These are phyloP conservation scores for Aphidoletes aphidimyza DNA, from an alignment of 2,888 invertebrate genomes.

Conservation along the genomic window DNA sequence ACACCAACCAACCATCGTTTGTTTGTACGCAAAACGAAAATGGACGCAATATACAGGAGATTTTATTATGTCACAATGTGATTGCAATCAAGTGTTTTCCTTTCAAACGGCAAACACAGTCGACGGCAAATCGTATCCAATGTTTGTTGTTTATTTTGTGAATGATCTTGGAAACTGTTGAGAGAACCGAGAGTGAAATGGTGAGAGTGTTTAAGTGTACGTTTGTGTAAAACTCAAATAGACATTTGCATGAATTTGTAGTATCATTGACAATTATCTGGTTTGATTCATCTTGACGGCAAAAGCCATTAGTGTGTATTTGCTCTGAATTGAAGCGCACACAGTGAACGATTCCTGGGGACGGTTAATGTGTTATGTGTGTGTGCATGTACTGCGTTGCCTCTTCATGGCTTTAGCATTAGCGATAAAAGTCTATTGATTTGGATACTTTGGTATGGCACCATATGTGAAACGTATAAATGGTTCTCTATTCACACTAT, in stretches of 20 bases:
- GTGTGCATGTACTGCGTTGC: background rate
- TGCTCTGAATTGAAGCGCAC: background rate
- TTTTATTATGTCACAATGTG: constrained; percentile 16
- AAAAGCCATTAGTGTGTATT: constrained; percentile 37
- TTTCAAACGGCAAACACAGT: background rate
- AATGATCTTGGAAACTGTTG: constrained; percentile 30
- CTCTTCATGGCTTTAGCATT: background rate
- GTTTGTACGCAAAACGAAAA: no score
- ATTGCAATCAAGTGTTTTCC: background rate
- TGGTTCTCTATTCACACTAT: background rate
- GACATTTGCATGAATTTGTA: constrained; percentile 42
- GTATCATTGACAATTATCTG: constrained; percentile 35
- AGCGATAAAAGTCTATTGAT: constrained; percentile 42
- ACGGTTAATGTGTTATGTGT: no score
- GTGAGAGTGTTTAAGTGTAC: background rate
- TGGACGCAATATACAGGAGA: no score
- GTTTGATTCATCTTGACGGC: constrained; percentile 37
- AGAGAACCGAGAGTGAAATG: background rate
- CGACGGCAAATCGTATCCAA: background rate
- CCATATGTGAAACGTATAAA: background rate
- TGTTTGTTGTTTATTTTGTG: constrained; percentile 17
- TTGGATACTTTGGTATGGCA: background rate
- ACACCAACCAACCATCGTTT: no score
- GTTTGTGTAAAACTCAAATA: background rate
- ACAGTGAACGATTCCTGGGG: no score